These are phyloP conservation scores for Tachyglossus aculeatus DNA, from an alignment of 2,797 vertebrate genomes.

Conservation along the genomic window DNA sequence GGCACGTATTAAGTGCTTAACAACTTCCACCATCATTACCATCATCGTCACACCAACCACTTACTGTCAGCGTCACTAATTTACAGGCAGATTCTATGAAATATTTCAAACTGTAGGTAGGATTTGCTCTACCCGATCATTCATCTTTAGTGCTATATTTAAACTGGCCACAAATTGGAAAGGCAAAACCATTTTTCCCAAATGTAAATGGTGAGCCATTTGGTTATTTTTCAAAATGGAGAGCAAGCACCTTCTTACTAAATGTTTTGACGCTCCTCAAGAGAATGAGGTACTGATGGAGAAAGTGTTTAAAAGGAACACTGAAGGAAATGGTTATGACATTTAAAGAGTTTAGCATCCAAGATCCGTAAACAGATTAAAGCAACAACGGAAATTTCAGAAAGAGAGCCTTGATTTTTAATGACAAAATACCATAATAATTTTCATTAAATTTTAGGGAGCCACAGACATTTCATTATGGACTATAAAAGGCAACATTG, in stretches of 20 bases:
- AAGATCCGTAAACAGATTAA: conserved; percentile 55
- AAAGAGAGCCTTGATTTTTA: conserved; percentile 38
- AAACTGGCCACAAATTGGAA: neutral
- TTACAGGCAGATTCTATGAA: too few relatives aligned
- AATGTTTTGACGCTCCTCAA: conserved; percentile 24
- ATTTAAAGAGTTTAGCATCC: conserved; percentile 18
- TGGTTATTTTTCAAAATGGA: conserved; percentile 31
- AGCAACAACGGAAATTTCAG: conserved; percentile 54
- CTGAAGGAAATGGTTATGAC: conserved; percentile 15
- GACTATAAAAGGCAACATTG: conserved; percentile 35
- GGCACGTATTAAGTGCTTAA: too few relatives aligned
- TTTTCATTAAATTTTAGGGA: conserved; percentile 50
- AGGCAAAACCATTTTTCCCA: too few relatives aligned
- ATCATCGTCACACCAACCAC: too few relatives aligned
- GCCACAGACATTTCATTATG: conserved; percentile 26
- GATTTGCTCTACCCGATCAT: conserved; percentile 26
- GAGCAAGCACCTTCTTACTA: conserved; percentile 28
- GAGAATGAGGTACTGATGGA: conserved; percentile 23
- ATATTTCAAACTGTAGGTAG: too few relatives aligned
- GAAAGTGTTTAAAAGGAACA: conserved; percentile 42
- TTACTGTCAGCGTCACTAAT: too few relatives aligned
- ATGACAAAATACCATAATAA: conserved; percentile 34
- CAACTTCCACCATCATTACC: too few relatives aligned
- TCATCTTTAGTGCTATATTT: conserved; percentile 29
- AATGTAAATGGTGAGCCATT: conserved; percentile 27